These are phyloP conservation scores for Pantala flavescens DNA, from an alignment of 1,140 invertebrate genomes.

Conservation along the genomic window DNA sequence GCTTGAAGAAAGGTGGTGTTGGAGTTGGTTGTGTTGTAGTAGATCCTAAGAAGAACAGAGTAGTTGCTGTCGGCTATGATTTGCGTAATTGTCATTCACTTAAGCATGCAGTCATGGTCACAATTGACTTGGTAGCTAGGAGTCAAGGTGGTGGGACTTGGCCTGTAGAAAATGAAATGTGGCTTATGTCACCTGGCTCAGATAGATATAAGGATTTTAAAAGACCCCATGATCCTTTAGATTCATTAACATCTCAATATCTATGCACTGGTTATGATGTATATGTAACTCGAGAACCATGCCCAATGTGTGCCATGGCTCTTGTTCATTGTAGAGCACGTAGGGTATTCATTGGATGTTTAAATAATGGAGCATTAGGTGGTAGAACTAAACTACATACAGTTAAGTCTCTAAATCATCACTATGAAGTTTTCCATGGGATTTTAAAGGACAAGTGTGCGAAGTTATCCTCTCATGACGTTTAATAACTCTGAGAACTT, in stretches of 20 bases:
- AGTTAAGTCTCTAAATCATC: conserved; percentile 75
- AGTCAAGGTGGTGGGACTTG: conserved; percentile 72
- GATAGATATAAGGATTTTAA: background rate
- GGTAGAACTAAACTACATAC: conserved; percentile 63
- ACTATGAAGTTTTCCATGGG: conserved; percentile 66
- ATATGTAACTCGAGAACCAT: conserved; percentile 77
- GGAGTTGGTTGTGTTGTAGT: conserved; percentile 50
- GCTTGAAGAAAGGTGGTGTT: conserved; percentile 28
- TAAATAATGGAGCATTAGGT: conserved; percentile 55
- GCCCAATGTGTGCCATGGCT: conserved; percentile 90
- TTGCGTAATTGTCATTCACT: conserved; percentile 53
- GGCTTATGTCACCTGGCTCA: background rate
- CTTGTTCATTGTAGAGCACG: conserved; percentile 75
- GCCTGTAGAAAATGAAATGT: conserved; percentile 33
- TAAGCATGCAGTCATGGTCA: conserved; percentile 76
- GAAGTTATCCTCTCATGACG: background rate
- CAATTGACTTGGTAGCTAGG: conserved; percentile 71
- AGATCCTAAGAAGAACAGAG: conserved; percentile 47
- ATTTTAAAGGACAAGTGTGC: conserved; percentile 17
- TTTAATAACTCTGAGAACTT: no score
- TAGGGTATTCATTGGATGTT: conserved; percentile 65
- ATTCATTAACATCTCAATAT: conserved; percentile 39
- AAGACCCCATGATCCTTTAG: background rate
- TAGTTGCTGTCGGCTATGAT: conserved; percentile 56
- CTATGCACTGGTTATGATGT: conserved; percentile 82